Evolutionary conservation across 2,797 vertebrate genomes (phyloP).

Genomic region (Podarcis lilfordi): DNA sequence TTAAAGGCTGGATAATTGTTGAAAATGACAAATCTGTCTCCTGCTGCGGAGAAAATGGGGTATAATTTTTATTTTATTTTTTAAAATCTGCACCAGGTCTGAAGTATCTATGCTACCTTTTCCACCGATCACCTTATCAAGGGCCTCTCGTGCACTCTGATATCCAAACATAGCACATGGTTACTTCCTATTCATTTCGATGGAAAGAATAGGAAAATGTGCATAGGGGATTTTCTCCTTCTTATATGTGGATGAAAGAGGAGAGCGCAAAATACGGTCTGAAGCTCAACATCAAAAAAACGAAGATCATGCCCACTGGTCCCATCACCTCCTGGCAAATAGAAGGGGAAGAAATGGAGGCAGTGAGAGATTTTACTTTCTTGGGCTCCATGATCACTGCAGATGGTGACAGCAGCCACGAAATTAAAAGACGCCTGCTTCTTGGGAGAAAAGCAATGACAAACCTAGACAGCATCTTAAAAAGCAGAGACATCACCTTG

Average conservation of each 20-base stretch:
- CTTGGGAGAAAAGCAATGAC: no score
- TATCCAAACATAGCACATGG: neutral
- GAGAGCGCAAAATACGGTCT: no score
- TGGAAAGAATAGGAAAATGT: neutral
- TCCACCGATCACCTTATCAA: fast-evolving
- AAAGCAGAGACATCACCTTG: no score
- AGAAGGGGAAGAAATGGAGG: no score
- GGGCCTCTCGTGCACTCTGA: neutral
- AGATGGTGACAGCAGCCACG: no score
- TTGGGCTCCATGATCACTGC: no score
- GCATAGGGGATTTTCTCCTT: neutral
- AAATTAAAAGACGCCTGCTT: no score
- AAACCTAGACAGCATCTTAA: no score
- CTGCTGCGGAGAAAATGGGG: conserved; percentile 34
- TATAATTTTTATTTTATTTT: conserved; percentile 13
- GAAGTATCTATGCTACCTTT: conserved; percentile 18
- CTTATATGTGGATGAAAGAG: neutral
- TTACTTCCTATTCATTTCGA: neutral
- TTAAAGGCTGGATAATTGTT: conserved; percentile 45
- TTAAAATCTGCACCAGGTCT: conserved; percentile 10
- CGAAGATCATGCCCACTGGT: no score
- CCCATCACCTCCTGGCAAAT: no score
- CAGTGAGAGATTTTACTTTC: no score
- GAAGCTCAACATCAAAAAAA: no score
- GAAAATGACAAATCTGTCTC: conserved; percentile 31